These are phyloP conservation scores for Rapana venosa DNA, from an alignment of 2,888 invertebrate genomes.

Conservation along the genomic window DNA sequence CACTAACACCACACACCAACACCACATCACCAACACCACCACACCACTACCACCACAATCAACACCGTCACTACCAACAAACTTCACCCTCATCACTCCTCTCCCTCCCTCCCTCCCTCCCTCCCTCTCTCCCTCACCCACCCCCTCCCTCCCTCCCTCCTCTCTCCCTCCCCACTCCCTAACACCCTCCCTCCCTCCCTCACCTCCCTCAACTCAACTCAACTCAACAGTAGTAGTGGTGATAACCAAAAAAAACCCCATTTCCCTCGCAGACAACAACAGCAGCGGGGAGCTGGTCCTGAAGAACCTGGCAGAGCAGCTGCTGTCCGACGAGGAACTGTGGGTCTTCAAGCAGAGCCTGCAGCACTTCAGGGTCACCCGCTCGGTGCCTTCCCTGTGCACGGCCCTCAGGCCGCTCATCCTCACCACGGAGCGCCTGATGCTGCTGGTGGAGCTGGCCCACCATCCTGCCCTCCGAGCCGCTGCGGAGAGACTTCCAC, in stretches of 20 bases:
- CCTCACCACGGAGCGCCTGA: slow-evolving; percentile 60
- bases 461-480: slow-evolving; percentile 59
- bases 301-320: slow-evolving; percentile 65
- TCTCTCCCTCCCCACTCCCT: too few species aligned
- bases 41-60: background rate
- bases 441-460: slow-evolving; percentile 67
- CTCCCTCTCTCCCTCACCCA: too few species aligned
- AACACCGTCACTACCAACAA: background rate
- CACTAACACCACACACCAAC: too few species aligned
- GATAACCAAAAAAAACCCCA: too few species aligned
- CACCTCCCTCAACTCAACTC: too few species aligned
- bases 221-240: too few species aligned
- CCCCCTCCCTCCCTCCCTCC: too few species aligned
- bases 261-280: too few species aligned
- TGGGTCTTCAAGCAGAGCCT: slow-evolving; percentile 63
- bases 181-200: too few species aligned
- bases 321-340: slow-evolving; percentile 61
- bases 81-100: too few species aligned
- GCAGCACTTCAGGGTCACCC: slow-evolving; percentile 65
- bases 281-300: slow-evolving; percentile 60
- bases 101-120: too few species aligned
- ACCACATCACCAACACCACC: background rate
- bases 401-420: slow-evolving; percentile 64
- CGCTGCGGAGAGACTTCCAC: slow-evolving; percentile 66
- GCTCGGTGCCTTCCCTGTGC: slow-evolving; percentile 65